phyloP scores from a whole-genome alignment of 2,113 vertebrate genomes.

The Oxygymnocypris stewartii region DNA sequence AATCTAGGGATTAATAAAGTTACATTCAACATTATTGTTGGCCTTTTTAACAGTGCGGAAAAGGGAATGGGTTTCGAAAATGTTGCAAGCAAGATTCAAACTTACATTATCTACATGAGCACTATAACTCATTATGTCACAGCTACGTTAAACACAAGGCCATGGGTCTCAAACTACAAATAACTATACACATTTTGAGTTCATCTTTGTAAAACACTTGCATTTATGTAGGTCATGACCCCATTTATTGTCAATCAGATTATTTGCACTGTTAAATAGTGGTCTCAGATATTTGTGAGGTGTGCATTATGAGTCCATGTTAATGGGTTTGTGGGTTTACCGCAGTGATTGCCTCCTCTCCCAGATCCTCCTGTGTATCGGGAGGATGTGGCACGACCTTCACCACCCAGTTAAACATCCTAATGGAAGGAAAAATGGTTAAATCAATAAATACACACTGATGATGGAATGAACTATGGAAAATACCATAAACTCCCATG shows the following conservation, averaged over 20 bases:
- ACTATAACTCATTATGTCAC: neutral
- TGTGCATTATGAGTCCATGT: neutral
- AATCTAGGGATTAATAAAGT: neutral
- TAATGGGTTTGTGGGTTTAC: neutral
- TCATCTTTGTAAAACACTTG: neutral
- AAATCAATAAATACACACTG: neutral
- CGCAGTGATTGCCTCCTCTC: constrained; percentile 8
- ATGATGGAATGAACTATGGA: neutral
- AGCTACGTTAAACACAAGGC: neutral
- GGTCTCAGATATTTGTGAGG: neutral
- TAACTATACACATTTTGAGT: neutral
- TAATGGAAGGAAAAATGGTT: constrained; percentile 18
- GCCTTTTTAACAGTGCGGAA: neutral
- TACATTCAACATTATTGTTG: neutral
- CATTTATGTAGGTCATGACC: neutral
- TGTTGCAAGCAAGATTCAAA: neutral
- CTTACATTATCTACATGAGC: neutral
- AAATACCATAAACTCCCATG: neutral
- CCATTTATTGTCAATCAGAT: neutral
- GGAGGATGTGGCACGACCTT: constrained; percentile 62
- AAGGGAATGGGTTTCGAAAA: neutral
- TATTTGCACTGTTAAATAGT: neutral
- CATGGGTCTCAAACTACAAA: neutral
- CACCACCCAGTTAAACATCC: constrained; percentile 69
- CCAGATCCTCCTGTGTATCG: constrained; percentile 34